Evolutionary conservation across 2,888 invertebrate genomes (phyloP), one percentile per base, ranked within the genome.

Genomic region (Tupiocoris notatus): DNA sequence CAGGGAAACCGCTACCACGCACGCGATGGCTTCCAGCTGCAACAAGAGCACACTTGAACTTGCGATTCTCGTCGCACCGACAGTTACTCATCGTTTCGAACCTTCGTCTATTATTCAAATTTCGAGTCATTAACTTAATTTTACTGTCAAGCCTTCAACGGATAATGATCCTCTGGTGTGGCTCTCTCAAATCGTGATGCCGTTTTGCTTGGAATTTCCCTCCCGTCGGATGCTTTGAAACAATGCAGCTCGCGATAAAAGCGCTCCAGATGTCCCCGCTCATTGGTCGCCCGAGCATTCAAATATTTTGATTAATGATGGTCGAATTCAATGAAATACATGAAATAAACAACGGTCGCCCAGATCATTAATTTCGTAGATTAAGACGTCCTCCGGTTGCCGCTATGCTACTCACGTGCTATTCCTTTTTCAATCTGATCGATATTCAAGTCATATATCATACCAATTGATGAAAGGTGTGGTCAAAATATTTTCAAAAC

Each of bases 51-150:
- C n/a, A n/a, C n/a, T n/a, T n/a, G n/a, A n/a, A n/a, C n/a, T n/a
- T n/a, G n/a, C n/a, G n/a, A n/a, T n/a, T n/a, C 65, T 39, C 25
- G 65, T 12, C 70, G 58, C 59, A 58, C 16, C 18, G 59, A 23
- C 59, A 59, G 58, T 70, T 59, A 70, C 70, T 70, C 70, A 59
- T 59, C 59, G 59, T 59, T 70, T 59, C 39, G 18, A 70, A 59
- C 70, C 70, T 39, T 39, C 70, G 61, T 59, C 70, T 70, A 70
- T 70, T 70, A 70, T 70, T 70, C 70, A 70, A 70, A 70, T 70
- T 70, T 70, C 59, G 70, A 70, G 59, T 59, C 70, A 70, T 70
- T 70, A 70, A 70, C 70, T 70, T 70, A 70, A 70, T 70, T 70
- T 70, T 70, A 70, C 70, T 70, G 70, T 70, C 70, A 70, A 70